phyloP scores from a whole-genome alignment of 2,797 vertebrate genomes.

The Coilia nasus region DNA sequence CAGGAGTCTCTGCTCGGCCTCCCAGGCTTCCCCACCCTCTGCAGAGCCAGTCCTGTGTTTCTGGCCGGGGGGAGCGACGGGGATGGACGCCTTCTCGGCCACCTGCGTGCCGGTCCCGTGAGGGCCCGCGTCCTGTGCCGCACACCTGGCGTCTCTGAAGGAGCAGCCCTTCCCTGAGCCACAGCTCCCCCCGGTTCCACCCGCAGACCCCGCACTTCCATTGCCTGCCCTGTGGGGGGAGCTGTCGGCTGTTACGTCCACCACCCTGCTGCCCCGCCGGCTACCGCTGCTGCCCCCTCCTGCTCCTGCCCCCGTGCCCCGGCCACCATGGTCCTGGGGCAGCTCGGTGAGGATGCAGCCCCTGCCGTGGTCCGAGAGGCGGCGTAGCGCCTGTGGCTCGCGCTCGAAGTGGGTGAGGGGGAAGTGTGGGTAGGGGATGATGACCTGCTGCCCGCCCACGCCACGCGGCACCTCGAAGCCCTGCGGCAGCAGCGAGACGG shows the following conservation, averaged over 20 bases:
- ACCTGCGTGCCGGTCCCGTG: constrained; percentile 40
- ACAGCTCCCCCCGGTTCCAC: constrained; percentile 52
- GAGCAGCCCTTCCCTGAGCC: constrained; percentile 51
- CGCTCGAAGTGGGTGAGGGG: constrained; percentile 84
- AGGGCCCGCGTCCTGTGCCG: background rate
- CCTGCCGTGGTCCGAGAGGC: constrained; percentile 68
- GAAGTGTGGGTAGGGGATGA: constrained; percentile 74
- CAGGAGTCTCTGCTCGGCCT: constrained; percentile 68
- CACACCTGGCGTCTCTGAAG: background rate
- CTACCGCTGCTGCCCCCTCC: constrained; percentile 51
- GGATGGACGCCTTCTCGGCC: constrained; percentile 1
- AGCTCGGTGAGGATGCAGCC: constrained; percentile 54
- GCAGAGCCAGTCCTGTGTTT: constrained; percentile 66
- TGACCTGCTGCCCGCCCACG: constrained; percentile 52
- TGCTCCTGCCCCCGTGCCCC: background rate
- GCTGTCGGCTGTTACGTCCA: constrained; percentile 22
- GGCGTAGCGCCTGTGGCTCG: constrained; percentile 82
- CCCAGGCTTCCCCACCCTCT: constrained; percentile 61
- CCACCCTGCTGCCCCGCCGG: constrained; percentile 57
- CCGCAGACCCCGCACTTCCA: constrained; percentile 21
- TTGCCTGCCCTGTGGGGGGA: constrained; percentile 49
- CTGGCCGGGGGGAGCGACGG: background rate
- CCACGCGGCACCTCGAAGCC: constrained; percentile 56
- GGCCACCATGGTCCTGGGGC: constrained; percentile 36
- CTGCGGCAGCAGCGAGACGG: constrained; percentile 77